These are phyloP conservation scores for Drosophila setosimentum DNA, from an alignment of 2,888 invertebrate species.

Conservation along the genomic window DNA sequence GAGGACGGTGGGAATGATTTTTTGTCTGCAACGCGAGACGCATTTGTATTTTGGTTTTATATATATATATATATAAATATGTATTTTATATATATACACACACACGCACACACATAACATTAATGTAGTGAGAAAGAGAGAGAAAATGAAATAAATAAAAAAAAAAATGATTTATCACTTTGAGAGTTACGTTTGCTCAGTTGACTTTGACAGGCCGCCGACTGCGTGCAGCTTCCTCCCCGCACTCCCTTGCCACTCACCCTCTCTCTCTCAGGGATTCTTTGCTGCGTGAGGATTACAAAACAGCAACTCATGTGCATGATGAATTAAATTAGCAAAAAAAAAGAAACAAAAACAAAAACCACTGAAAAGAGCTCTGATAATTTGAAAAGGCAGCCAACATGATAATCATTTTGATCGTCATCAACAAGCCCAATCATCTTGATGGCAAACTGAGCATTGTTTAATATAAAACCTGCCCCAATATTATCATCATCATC, in stretches of 20 bases:
- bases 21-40: constrained; percentile 53
- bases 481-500: constrained; percentile 11
- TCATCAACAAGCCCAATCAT: constrained; percentile 1
- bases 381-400: constrained; percentile 13
- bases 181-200: constrained; percentile 64
- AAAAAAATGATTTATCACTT: constrained; percentile 76
- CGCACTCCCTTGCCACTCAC: not conserved
- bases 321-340: constrained; percentile 76
- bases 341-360: constrained; percentile 27
- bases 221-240: constrained; percentile 15
- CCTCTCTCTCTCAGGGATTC: constrained; percentile 10
- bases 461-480: constrained; percentile 22
- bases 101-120: not conserved
- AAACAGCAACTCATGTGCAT: constrained; percentile 78
- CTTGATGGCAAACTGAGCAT: not conserved
- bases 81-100: constrained; percentile 5
- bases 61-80: constrained; percentile 10
- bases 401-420: not conserved
- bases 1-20: not conserved
- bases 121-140: constrained; percentile 9
- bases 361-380: not conserved
- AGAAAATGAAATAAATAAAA: constrained; percentile 23
- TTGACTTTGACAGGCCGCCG: constrained; percentile 75
- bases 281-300: constrained; percentile 64
- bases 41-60: constrained; percentile 64